A percentile compares a stretch with the other conserved stretches of the same genome.
Conservation (phyloP, 2,113 vertebrate species). For the Antidorcas marsupialis region DNA sequence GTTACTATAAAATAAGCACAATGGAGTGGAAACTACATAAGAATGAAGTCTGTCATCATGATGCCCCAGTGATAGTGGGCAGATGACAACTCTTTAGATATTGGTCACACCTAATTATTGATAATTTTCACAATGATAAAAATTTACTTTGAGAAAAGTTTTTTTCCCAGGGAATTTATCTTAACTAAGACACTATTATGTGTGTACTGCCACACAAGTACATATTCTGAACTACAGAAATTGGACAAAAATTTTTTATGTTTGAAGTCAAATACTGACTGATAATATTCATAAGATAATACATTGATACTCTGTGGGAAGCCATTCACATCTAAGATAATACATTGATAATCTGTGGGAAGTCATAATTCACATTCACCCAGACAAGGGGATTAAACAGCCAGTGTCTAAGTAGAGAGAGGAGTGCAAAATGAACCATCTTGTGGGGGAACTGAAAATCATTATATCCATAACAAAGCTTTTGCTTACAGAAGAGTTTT, state of each 20-base stretch:
- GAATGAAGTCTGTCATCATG: not conserved
- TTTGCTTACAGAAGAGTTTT: not conserved
- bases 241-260: not conserved
- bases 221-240: not conserved
- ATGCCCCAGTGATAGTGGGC: not conserved
- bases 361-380: not conserved
- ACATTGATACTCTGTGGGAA: not conserved
- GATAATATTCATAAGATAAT: not conserved
- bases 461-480: not conserved
- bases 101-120: not conserved
- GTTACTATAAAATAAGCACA: not conserved
- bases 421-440: not conserved
- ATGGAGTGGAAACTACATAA: not conserved
- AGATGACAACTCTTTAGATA: not conserved
- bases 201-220: not conserved
- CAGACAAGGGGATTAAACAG: not conserved
- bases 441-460: conserved; percentile 7
- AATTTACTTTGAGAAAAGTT: not conserved
- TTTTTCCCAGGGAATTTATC: conserved; percentile 5
- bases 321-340: not conserved
- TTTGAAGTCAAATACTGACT: not conserved
- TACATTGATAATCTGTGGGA: not conserved
- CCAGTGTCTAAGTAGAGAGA: not conserved
- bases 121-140: not conserved
- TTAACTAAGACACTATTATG: not conserved